A percentile compares a stretch with the other conserved stretches of the same genome.
Conservation (phyloP, 2,113 vertebrate species). For the Tichodroma muraria region DNA sequence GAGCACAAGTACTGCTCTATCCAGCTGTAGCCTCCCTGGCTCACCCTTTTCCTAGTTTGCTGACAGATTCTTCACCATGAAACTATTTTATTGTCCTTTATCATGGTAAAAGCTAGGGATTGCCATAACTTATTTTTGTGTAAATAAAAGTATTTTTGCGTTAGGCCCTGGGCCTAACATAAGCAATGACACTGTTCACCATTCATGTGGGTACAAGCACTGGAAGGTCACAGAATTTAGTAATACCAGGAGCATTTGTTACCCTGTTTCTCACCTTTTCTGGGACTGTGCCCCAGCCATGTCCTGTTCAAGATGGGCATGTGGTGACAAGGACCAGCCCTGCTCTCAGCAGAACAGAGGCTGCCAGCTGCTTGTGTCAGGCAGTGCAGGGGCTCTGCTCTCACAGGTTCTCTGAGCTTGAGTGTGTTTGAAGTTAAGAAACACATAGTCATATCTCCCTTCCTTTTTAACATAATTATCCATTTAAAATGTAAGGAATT, state of each 20-base stretch:
- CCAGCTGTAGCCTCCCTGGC: background rate
- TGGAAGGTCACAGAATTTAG: background rate
- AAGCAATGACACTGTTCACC: background rate
- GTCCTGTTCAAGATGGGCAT: background rate
- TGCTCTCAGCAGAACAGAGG: background rate
- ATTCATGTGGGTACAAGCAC: background rate
- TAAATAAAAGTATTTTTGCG: background rate
- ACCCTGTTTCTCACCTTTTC: background rate
- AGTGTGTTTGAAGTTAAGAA: background rate
- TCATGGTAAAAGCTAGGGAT: background rate
- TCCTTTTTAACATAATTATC: background rate
- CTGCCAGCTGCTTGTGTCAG: background rate
- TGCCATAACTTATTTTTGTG: background rate
- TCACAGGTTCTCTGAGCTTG: background rate
- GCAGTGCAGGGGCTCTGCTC: background rate
- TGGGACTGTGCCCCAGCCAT: background rate
- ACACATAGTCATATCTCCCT: background rate
- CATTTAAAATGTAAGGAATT: background rate
- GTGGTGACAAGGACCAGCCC: background rate
- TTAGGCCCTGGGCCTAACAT: background rate
- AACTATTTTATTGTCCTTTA: background rate
- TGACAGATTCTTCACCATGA: background rate
- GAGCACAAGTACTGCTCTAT: background rate
- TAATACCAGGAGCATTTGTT: background rate
- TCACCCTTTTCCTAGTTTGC: background rate